phyloP scores from a whole-genome alignment of 2,888 invertebrate genomes.

The Seira ritae region DNA sequence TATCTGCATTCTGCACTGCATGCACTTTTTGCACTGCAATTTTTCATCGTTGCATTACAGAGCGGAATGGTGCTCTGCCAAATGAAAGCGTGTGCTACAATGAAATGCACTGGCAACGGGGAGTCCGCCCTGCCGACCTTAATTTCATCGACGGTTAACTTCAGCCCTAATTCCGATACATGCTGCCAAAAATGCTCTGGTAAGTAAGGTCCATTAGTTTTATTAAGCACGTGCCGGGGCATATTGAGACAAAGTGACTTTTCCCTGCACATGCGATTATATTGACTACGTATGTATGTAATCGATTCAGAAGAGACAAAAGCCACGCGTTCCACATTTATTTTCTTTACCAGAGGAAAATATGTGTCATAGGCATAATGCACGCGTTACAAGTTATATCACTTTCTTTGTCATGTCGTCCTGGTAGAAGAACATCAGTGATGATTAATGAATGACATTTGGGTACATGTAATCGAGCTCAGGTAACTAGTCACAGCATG shows the following conservation, averaged over 20 bases:
- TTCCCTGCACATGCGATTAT: too few relatives aligned
- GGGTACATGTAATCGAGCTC: too few relatives aligned
- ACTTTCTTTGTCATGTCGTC: too few relatives aligned
- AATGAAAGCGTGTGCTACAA: constrained; percentile 75
- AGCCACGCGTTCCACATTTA: background rate
- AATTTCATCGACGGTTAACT: constrained; percentile 35
- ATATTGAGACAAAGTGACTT: background rate
- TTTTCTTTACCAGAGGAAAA: background rate
- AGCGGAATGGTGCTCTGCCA: constrained; percentile 76
- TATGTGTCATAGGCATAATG: background rate
- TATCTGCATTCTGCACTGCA: too few relatives aligned
- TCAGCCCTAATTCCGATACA: constrained; percentile 70
- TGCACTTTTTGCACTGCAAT: too few relatives aligned
- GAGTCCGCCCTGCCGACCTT: constrained; percentile 54
- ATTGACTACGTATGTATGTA: background rate
- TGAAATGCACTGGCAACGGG: constrained; percentile 71
- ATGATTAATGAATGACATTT: too few relatives aligned
- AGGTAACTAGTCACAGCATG: too few relatives aligned
- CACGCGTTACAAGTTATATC: too few relatives aligned
- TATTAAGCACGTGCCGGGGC: background rate
- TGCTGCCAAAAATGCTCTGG: constrained; percentile 76
- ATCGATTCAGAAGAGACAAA: too few relatives aligned
- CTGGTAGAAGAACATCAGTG: too few relatives aligned
- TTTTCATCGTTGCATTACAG: constrained; percentile 71
- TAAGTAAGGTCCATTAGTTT: constrained; percentile 61